Evolutionary conservation across 2,797 vertebrate species (phyloP), one percentile per base, ranked within the genome.

Genomic region (Sandelia bainsii): DNA sequence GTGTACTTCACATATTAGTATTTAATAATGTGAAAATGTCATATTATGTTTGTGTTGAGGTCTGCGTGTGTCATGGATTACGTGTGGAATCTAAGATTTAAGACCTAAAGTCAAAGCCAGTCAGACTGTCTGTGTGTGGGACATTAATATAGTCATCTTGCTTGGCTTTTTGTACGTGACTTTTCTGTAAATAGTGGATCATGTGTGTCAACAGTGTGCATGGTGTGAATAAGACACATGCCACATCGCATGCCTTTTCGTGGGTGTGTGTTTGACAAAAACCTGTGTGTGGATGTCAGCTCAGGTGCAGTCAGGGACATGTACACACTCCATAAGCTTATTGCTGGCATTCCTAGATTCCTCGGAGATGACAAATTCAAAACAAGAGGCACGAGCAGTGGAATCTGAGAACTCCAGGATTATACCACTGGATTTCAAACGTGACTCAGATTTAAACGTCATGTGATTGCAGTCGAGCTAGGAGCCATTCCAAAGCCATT

Each of bases 391-490:
- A 75, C 60, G 13, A 12, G 53, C 73, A 84, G 84, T 79, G 72
- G 83, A 79, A 81, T 81, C 69, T 85, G 60, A 80, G 85, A 90
- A 81, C 32, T 63, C 40, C 48, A 37, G 72, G 76, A 78, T 86
- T 86, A 84, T 37, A 51, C 75, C 14, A 66, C 61, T 5, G 72
- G 66, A 72, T 87, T 82, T 80, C 73, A 69, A 86, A 65, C 44
- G 53, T 83, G 83, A 85, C 65, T 81, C 22, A 58, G 90, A 90
- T 88, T 89, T 81, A 84, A 82, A 81, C 68, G 49, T 82, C 80
- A 86, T 86, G 85, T 83, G 84, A 84, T 79, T 64, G 60, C 49
- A 68, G 65, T 68, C 48, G 62, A 74, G 66, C 73, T 4, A 45
- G 81, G 79, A 57, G 17, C 50, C 46, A 40, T 66, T 89, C 80